Evolutionary conservation across 2,888 invertebrate species (phyloP), one percentile per base, ranked within the genome.

Genomic region (Dysmachus trigonus): DNA sequence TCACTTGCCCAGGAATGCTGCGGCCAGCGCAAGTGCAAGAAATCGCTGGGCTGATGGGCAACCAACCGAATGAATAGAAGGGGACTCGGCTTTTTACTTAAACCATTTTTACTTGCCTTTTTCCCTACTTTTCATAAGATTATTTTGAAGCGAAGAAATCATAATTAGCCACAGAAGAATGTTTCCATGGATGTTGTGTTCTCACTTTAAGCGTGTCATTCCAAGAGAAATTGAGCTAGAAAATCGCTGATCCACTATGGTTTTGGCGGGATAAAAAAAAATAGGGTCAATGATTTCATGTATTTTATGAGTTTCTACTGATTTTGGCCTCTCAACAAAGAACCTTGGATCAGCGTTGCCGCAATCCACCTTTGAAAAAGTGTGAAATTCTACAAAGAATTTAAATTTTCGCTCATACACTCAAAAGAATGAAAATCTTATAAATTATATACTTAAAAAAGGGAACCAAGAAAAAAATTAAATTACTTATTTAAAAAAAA

Each of bases 121-220:
- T 62, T 35, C 35, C 27, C 27, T 62, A 62, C 35, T 53, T 82
- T 82, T 71, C 62, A 33, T 82, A 85, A 38, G 51, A 47, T 51
- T 51, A 51, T 35, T 74, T 85, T 85, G 31, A 85, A 74, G 51
- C 85, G 85, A 85, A 85, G 72, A 85, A 85, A 85, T 85, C 74
- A 85, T 74, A 85, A 85, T 85, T 85, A 85, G 85, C 72, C 33
- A 85, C 85, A 85, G 47, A 84, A 84, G 47, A 84, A 73, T 84
- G 73, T 74, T 85, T 85, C 30, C 53, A 62, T 35, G 82, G 53
- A 41, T 82, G 15, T 71, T 35, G 51, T 30, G 27, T 47, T 79
- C 47, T 35, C 82, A 82, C 71, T 82, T 82, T 35, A 62, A 82
- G 62, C 71, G 35, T 82, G 71, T 82, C 82, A 35, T 62, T 82